Evolutionary conservation across 2,797 vertebrate species (phyloP).

Genomic region (Hypotaenidia okinawae): DNA sequence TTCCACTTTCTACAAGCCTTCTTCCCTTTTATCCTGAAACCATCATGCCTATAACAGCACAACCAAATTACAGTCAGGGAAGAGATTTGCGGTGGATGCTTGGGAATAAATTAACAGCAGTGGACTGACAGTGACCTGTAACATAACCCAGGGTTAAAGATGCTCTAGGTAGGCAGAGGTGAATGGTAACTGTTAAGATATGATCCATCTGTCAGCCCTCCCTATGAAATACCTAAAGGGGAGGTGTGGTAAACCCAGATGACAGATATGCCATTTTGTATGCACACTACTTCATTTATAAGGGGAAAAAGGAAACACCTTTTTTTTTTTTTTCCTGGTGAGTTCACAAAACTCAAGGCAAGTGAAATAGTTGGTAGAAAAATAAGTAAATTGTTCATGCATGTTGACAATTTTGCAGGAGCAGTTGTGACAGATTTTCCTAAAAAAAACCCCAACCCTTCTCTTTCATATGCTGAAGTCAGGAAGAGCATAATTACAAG

Average conservation of each 20-base stretch:
- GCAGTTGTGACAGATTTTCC: slow-evolving; percentile 13
- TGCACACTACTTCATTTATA: background rate
- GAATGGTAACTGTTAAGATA: background rate
- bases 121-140: background rate
- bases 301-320: background rate
- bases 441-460: background rate
- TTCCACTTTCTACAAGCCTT: background rate
- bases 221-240: background rate
- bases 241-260: background rate
- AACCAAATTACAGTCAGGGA: background rate
- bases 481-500: slow-evolving; percentile 18
- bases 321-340: background rate
- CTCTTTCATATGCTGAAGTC: background rate
- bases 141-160: background rate
- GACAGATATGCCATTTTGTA: background rate
- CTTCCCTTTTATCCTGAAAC: background rate
- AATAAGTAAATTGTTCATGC: background rate
- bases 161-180: background rate
- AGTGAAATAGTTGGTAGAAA: background rate
- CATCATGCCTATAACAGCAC: background rate
- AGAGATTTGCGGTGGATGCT: background rate
- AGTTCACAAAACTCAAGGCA: background rate
- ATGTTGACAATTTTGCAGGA: background rate
- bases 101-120: background rate
- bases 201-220: background rate